Evolutionary conservation across 2,113 vertebrate genomes (phyloP).

Genomic region (Syrrhaptes paradoxus): DNA sequence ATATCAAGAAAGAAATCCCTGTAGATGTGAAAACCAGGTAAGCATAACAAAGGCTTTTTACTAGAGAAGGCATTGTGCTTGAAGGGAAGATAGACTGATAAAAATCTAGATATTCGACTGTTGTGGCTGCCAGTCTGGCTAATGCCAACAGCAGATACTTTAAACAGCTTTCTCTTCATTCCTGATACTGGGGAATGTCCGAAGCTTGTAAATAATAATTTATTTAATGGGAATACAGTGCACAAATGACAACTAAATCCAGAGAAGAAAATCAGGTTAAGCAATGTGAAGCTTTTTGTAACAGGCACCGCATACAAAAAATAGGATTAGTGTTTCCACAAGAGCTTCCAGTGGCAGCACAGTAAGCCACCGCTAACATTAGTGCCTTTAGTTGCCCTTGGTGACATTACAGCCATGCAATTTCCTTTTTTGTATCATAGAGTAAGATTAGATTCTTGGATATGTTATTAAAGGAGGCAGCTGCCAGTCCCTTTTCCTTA

Average conservation of each 20-base stretch:
- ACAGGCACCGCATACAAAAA: background rate
- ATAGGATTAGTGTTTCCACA: background rate
- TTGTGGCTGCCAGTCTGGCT: background rate
- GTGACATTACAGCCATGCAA: background rate
- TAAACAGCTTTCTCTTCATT: background rate
- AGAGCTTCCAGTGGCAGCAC: background rate
- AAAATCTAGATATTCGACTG: background rate
- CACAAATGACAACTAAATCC: background rate
- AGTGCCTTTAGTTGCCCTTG: background rate
- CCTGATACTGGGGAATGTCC: background rate
- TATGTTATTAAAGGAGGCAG: background rate
- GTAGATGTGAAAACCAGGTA: slow-evolving; percentile 88
- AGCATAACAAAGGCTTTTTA: background rate
- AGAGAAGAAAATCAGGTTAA: background rate
- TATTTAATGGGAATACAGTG: background rate
- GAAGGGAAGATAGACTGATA: background rate
- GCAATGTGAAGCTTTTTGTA: background rate
- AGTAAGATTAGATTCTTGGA: background rate
- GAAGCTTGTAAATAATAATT: background rate
- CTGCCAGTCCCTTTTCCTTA: background rate
- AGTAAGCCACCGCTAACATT: fast-evolving
- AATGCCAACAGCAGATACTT: background rate
- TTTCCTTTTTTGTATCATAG: background rate
- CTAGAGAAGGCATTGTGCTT: background rate
- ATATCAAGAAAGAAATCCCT: slow-evolving; percentile 86